Base-by-base conservation (phyloP, 2,888 invertebrate genomes). In the Lagria hirta region DNA sequence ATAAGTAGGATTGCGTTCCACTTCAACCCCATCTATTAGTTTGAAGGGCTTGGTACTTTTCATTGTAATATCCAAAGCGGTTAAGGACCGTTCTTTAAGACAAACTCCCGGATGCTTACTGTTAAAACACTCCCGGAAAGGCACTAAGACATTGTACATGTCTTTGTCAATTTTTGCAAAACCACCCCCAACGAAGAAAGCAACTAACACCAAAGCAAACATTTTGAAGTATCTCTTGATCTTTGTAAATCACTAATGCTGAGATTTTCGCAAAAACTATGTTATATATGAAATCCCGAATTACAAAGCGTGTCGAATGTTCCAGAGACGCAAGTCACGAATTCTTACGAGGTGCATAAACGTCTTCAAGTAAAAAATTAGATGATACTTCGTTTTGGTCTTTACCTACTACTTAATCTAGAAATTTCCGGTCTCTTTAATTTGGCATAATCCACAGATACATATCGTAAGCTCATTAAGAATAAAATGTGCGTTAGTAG, bases 21-120 rank as follows among this genome's bases (percentile, higher is more conserved):
- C 63, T 33, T 68, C 64, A 6, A 72, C 46, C 35, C 63, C 52
- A 12, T 69, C 68, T 20, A 64, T 53, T 12, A 69, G 38, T 23
- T 43, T 50, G 32, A 72, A 61, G 3, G 72, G 66, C 37, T 64
- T 61, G n/a, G 70, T 66, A 27, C 64, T 66, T 49, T 57, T 54
- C 4, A 73, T 60, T 2, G 73, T 74, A 5, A 66, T 64, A 45
- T 77, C 75, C 26, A 78, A 56, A 5, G 68, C 46, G 3, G 68
- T 60, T 22, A 73, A 51, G 0, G 72, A 62, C 48, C 69, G 65
- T 41, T 66, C 67, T 38, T 72, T 72, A n/a, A 78, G 48, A 49
- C 78, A 78, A 13, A 70, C 44, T 13, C 64, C 46, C 1, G 68
- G 63, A 15, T 64, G 57, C 28, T 65, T 66, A 26, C 57, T 56